phyloP scores from a whole-genome alignment of 2,888 invertebrate species.

The Monopis laevigella region DNA sequence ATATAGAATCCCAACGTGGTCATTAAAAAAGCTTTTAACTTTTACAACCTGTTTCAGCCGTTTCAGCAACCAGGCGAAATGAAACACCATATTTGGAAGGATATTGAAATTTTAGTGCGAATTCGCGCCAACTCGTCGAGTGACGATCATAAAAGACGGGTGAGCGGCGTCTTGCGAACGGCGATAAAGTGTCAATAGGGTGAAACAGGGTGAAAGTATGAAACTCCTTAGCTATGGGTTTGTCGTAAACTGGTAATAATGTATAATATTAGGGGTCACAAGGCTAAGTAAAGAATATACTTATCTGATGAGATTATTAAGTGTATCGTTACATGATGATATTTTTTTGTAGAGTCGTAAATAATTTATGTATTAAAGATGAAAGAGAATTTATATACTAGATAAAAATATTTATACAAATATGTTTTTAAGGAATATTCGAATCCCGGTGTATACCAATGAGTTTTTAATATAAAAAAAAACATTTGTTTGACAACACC shows the following conservation, averaged over 20 bases:
- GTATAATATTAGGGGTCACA: no score
- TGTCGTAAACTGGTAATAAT: constrained; percentile 25
- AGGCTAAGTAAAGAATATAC: no score
- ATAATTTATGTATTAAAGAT: no score
- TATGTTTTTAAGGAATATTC: no score
- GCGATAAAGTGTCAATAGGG: constrained; percentile 29
- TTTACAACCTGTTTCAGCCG: constrained; percentile 23
- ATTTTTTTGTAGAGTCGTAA: no score
- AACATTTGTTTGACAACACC: no score
- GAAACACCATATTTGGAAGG: constrained; percentile 43
- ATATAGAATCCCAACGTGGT: constrained; percentile 7
- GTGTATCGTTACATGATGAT: no score
- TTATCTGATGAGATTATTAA: no score
- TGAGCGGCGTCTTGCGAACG: constrained; percentile 17
- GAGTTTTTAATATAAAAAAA: no score
- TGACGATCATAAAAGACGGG: constrained; percentile 28
- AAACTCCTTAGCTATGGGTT: constrained; percentile 28
- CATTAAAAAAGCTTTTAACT: constrained; percentile 7
- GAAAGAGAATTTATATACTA: no score
- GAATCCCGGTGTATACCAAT: no score
- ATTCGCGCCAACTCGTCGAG: constrained; percentile 23
- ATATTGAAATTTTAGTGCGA: constrained; percentile 48
- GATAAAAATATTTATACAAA: no score
- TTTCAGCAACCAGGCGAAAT: constrained; percentile 32
- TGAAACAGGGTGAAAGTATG: constrained; percentile 24